These are phyloP conservation scores for Dicaeum eximium DNA, from an alignment of 2,113 vertebrate species.

Conservation along the genomic window DNA sequence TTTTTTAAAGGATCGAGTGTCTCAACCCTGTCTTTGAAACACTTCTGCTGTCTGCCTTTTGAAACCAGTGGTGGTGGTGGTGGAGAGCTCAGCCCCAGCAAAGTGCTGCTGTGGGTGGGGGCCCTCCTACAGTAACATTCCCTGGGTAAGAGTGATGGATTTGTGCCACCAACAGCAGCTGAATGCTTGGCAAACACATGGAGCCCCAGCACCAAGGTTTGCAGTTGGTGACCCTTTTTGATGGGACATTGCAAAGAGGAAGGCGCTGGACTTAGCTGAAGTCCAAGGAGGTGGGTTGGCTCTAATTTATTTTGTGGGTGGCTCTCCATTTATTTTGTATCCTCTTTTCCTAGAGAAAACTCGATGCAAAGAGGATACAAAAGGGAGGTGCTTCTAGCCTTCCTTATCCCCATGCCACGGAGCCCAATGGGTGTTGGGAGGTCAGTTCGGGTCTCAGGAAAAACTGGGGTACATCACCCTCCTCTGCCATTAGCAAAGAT, in stretches of 20 bases:
- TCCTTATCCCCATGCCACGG: background rate
- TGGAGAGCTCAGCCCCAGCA: constrained; percentile 7
- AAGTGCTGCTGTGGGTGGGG: background rate
- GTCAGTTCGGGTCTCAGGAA: rapidly evolving
- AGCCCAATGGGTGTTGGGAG: background rate
- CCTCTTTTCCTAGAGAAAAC: background rate
- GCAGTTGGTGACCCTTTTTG: background rate
- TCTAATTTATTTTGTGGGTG: no score
- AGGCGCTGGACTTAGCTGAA: background rate
- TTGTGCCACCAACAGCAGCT: background rate
- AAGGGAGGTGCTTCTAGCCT: background rate
- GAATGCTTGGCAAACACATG: rapidly evolving
- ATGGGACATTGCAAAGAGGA: background rate
- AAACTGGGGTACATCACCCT: background rate
- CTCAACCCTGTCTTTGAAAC: background rate
- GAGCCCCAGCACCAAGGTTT: background rate
- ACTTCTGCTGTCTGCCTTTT: background rate
- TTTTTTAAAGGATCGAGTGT: background rate
- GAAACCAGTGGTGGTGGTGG: background rate
- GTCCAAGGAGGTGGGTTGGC: rapidly evolving
- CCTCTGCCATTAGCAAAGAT: background rate
- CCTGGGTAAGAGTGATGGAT: background rate
- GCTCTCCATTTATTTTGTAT: background rate
- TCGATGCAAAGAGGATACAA: background rate
- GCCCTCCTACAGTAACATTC: background rate